phyloP scores from a whole-genome alignment of 2,797 vertebrate species.

The Sternotherus odoratus region DNA sequence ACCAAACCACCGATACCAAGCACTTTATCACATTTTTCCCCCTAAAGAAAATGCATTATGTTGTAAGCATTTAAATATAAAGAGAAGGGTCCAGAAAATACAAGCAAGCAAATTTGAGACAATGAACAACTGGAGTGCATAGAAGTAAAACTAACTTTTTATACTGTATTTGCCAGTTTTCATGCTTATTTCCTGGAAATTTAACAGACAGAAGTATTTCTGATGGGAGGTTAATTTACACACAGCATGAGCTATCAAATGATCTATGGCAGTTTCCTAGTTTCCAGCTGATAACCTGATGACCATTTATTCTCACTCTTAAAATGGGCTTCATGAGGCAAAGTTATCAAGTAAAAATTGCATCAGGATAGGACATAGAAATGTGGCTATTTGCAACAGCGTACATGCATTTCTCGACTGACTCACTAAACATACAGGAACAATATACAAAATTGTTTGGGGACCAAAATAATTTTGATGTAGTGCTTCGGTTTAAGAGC shows the following conservation, averaged over 20 bases:
- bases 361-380: background rate
- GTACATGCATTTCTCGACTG: background rate
- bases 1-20: background rate
- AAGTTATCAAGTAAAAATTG: background rate
- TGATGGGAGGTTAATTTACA: background rate
- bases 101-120: accelerated
- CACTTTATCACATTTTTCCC: background rate
- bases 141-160: background rate
- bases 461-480: background rate
- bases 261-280: background rate
- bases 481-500: background rate
- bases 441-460: background rate
- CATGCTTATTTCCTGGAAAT: background rate
- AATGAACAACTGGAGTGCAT: background rate
- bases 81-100: background rate
- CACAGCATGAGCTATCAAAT: background rate
- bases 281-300: conserved; percentile 21
- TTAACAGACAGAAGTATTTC: conserved; percentile 5
- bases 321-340: background rate
- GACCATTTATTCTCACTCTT: background rate
- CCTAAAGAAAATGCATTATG: background rate
- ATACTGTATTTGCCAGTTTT: background rate
- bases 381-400: background rate
- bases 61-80: background rate
- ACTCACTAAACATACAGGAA: background rate